These are phyloP conservation scores for Stenopsyche tienmushanensis DNA, from an alignment of 1,140 invertebrate species.

Conservation along the genomic window DNA sequence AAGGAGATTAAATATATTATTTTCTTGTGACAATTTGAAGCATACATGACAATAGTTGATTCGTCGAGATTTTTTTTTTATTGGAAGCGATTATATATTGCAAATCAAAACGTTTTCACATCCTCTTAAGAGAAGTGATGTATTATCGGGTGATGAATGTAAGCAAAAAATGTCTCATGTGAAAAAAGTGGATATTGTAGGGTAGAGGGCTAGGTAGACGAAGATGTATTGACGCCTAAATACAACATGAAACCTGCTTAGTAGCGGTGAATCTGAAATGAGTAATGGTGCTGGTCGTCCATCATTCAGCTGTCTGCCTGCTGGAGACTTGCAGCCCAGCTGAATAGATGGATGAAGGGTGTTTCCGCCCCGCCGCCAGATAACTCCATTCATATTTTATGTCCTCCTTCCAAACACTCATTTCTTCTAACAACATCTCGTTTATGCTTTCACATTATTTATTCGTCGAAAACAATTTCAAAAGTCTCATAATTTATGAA, in stretches of 20 bases:
- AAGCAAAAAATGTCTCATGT: not conserved
- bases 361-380: conserved; percentile 11
- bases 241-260: conserved; percentile 39
- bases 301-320: conserved; percentile 26
- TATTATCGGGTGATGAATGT: not conserved
- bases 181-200: not conserved
- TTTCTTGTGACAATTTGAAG: no score
- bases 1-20: no score
- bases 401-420: no score
- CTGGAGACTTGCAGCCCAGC: not conserved
- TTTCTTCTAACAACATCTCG: no score
- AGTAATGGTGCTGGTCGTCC: conserved; percentile 35
- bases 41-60: no score
- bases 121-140: no score
- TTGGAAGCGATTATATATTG: no score
- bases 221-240: conserved; percentile 37
- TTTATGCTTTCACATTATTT: no score
- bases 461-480: no score
- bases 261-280: conserved; percentile 39
- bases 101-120: no score
- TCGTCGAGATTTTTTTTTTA: no score
- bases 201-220: conserved; percentile 1
- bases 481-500: no score
- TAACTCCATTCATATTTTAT: conserved; percentile 39
- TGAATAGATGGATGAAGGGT: conserved; percentile 28